Base-by-base conservation (phyloP, 1,140 invertebrate species). In the Notospermus geniculatus region DNA sequence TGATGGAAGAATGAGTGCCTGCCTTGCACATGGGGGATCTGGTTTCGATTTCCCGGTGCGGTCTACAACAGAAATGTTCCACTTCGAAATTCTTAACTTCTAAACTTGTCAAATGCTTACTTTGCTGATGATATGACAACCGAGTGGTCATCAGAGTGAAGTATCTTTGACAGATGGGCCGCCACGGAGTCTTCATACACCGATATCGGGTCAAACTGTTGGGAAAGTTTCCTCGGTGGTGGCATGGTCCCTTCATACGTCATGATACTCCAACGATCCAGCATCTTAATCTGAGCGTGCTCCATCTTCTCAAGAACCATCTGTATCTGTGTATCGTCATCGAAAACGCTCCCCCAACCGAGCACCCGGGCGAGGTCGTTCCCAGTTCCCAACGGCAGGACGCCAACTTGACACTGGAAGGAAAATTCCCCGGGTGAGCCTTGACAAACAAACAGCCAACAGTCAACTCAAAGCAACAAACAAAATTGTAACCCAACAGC, bases 191-290 rank as follows among this genome's bases (percentile, higher is more conserved):
- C 88, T 74, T 95, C 93, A 73, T 93, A 93, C 27, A 80, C 79
- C 27, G 83, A 78, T 55, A 85, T 82, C 36, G 80, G 72, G 65
- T 83, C 79, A 77, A 73, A 73, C 80, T 78, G 76, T 66, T 72
- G 67, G 60, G 73, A 75, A n/a, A 76, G 63, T 73, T 80, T 81
- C 46, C 77, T 69, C 28, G 77, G 71, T 11, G 73, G 68, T 27
- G 78, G 72, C 72, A 80, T 75, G 22, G 71, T 70, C 55, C 79
- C 78, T 68, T 84, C 80, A 72, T 92, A 95, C 1, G 91, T 91
- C 92, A 95, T 91, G 73, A 95, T 91, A 72, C 91, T 92, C 92
- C 92, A 95, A 65, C 93, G 88, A 81, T 98, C 95, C 29, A 98
- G 83, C 89, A 97, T 95, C 83, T 96, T 97, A 43, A 93, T 95